Percentiles rank a stretch among this genome's conserved stretches.
These are phyloP conservation scores for Corythucha ciliata DNA, from an alignment of 2,888 invertebrate genomes.

Conservation along the genomic window DNA sequence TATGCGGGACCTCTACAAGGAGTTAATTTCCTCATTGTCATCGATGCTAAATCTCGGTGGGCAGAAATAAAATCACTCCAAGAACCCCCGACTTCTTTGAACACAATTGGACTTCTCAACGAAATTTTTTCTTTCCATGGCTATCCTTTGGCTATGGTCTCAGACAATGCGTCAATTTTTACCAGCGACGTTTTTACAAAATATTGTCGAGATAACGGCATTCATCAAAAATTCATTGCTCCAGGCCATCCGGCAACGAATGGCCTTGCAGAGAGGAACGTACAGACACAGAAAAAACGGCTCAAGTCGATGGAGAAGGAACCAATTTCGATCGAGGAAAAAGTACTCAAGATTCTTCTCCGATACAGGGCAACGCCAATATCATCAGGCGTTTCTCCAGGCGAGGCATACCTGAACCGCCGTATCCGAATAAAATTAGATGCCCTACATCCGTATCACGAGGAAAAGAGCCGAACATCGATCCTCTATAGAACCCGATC, in stretches of 20 bases:
- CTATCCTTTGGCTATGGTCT: slow-evolving; percentile 32
- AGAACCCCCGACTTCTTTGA: slow-evolving; percentile 25
- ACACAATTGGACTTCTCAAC: slow-evolving; percentile 32
- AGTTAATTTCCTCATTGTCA: slow-evolving; percentile 15
- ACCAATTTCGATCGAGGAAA: too few relatives aligned
- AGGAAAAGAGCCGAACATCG: too few relatives aligned
- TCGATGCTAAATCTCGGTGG: slow-evolving; percentile 30
- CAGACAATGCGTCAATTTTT: slow-evolving; percentile 30
- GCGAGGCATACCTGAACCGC: too few relatives aligned
- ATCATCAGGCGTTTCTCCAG: too few relatives aligned
- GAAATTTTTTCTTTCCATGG: slow-evolving; percentile 34
- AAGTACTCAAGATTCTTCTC: too few relatives aligned
- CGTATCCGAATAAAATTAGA: too few relatives aligned
- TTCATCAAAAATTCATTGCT: slow-evolving; percentile 26
- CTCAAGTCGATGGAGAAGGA: too few relatives aligned
- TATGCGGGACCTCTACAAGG: slow-evolving; percentile 6
- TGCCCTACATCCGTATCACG: too few relatives aligned
- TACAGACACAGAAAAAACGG: slow-evolving; percentile 30
- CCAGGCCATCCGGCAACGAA: slow-evolving; percentile 9
- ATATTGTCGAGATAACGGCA: slow-evolving; percentile 30
- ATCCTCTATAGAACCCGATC: too few relatives aligned
- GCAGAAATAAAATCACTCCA: slow-evolving; percentile 16
- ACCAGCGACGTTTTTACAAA: slow-evolving; percentile 29
- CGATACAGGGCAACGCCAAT: too few relatives aligned
- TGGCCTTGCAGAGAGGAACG: slow-evolving; percentile 21